Evolutionary conservation across 2,113 vertebrate species (phyloP), one percentile per base, ranked within the genome.

Genomic region (Tursiops truncatus): DNA sequence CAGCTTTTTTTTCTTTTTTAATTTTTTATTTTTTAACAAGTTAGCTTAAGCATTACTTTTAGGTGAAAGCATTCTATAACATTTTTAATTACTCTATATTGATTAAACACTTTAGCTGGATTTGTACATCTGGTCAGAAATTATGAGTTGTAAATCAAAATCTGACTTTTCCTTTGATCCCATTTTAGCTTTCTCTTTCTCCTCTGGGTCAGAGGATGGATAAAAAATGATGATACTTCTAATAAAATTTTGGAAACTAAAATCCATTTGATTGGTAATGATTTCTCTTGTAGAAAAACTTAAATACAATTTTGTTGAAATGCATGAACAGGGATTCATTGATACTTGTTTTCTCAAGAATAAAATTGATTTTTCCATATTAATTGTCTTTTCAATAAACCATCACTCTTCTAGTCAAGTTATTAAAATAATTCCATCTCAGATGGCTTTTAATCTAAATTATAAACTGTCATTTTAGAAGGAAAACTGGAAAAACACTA

Each of bases 51-150:
- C 23, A 92, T 25, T 80, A 17, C 60, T 95, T 96, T 87, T 84
- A 97, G 79, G 87, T 92, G 91, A 97, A 95, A 96, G 60, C 80
- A 73, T 96, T 97, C 67, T 95, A 23, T 70, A 96, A 89, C 80
- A 97, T 96, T 97, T 97, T 94, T 92, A 97, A 96, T 97, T 97
- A 95, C 82, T 96, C 67, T 88, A 5, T 96, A 97, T 97, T 98
- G 97, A 98, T 97, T 96, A 97, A 98, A 96, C 83, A 97, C 82
- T 98, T 96, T 92, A 97, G 89, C 47, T 97, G 74, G 76, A 96
- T 97, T 96, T 98, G 95, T 95, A 97, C 96, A 60, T 97, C 74
- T 96, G 93, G 93, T 97, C 79, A 94, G 87, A 98, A 98, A 97
- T 94, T 94, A 96, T 94, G 90, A 88, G 74, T 47, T 88, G 38